Conservation (phyloP, 2,113 vertebrate species). For the Apus apus region DNA sequence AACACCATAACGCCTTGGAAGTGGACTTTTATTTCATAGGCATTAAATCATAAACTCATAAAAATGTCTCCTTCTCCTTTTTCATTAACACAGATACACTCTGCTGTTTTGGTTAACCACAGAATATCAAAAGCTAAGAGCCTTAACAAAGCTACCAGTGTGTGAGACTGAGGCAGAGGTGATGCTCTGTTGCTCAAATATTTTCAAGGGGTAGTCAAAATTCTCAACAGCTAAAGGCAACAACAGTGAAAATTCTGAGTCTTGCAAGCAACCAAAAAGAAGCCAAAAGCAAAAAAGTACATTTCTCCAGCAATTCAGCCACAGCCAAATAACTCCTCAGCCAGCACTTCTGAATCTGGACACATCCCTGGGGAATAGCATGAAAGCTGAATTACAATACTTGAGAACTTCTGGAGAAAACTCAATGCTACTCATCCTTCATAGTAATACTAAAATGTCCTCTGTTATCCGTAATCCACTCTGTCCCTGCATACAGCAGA, state of each 20-base stretch:
- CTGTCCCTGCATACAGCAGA: neutral
- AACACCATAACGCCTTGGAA: neutral
- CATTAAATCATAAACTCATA: conserved; percentile 47
- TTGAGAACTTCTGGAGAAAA: conserved; percentile 24
- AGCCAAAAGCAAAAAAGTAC: neutral
- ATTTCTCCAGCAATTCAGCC: neutral
- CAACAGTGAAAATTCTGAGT: neutral
- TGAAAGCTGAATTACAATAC: conserved; percentile 8
- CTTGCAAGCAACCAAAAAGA: neutral
- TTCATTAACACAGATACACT: neutral
- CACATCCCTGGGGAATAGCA: neutral
- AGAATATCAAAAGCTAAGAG: neutral
- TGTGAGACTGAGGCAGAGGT: neutral
- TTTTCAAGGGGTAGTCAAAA: neutral
- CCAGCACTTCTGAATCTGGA: neutral
- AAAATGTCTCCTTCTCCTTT: conserved; percentile 36
- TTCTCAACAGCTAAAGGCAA: neutral
- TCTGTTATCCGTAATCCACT: neutral
- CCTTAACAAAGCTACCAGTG: neutral
- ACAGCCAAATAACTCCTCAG: neutral
- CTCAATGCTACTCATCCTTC: conserved; percentile 19
- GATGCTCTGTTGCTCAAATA: neutral
- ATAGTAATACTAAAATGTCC: conserved; percentile 23
- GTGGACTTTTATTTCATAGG: conserved; percentile 19
- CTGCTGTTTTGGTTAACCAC: neutral